Conservation (phyloP, 2,113 vertebrate species). For the Gobio gobio region DNA sequence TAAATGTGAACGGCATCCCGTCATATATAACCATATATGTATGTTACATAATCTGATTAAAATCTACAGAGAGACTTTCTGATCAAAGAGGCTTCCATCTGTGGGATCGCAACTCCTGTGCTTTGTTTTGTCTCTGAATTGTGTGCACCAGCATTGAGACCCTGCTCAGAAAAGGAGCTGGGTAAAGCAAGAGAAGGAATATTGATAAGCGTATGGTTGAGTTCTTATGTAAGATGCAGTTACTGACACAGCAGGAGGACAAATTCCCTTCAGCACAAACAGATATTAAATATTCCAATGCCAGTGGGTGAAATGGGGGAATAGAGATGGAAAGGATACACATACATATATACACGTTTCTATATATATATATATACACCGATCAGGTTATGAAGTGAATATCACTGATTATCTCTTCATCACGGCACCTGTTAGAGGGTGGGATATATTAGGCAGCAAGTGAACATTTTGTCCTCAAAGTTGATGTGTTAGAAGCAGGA, state of each 20-base stretch:
- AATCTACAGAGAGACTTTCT: slow-evolving; percentile 24
- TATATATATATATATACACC: too few species aligned
- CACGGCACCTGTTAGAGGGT: too few species aligned
- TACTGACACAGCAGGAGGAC: slow-evolving; percentile 34
- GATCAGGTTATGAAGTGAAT: too few species aligned
- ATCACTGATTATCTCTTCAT: too few species aligned
- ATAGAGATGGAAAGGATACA: slow-evolving; percentile 5
- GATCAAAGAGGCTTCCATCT: not conserved
- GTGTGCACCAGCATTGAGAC: slow-evolving; percentile 37
- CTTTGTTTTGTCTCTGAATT: slow-evolving; percentile 37
- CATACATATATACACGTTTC: not conserved
- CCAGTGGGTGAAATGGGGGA: not conserved
- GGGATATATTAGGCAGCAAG: too few species aligned
- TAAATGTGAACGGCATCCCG: too few species aligned
- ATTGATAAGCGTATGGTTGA: slow-evolving; percentile 16
- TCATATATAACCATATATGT: slow-evolving; percentile 1
- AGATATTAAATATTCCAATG: slow-evolving; percentile 28
- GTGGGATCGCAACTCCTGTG: not conserved
- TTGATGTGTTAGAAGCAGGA: too few species aligned
- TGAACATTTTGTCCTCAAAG: too few species aligned
- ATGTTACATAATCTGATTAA: not conserved
- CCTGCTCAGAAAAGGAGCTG: slow-evolving; percentile 10
- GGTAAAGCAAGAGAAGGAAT: slow-evolving; percentile 27
- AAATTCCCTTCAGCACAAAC: slow-evolving; percentile 43
- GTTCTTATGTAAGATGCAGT: slow-evolving; percentile 40